These are phyloP conservation scores for Odontomyia ornata DNA, from an alignment of 2,888 invertebrate species.

Conservation along the genomic window DNA sequence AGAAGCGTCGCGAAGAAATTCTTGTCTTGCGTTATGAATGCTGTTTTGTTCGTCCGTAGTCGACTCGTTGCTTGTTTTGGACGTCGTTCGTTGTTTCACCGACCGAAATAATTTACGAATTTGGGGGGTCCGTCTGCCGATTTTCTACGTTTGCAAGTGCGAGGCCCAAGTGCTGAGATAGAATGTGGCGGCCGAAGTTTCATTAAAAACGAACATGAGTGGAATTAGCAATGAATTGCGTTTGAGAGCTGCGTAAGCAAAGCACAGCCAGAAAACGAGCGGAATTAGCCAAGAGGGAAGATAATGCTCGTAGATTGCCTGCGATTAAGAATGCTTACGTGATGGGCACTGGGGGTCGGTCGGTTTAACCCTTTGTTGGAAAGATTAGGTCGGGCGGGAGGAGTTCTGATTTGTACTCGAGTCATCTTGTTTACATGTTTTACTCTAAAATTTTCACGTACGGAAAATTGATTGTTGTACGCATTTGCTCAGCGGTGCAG, in stretches of 20 bases:
- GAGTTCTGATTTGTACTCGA: too few relatives aligned
- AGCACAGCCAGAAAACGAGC: background rate
- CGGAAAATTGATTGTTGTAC: too few relatives aligned
- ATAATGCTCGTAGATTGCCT: background rate
- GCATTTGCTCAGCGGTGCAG: too few relatives aligned
- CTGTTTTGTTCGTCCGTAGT: background rate
- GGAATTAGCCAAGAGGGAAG: background rate
- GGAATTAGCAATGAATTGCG: slow-evolving; percentile 32
- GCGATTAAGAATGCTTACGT: background rate
- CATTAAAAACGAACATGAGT: slow-evolving; percentile 17
- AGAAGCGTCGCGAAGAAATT: background rate
- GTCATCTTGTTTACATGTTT: too few relatives aligned
- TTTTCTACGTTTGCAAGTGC: background rate
- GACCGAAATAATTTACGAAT: background rate
- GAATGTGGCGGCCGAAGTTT: background rate
- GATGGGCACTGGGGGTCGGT: background rate
- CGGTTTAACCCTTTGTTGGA: background rate
- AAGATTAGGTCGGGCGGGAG: too few relatives aligned
- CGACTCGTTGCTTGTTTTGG: background rate
- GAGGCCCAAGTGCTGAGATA: background rate
- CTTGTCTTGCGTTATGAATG: background rate
- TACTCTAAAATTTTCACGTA: too few relatives aligned
- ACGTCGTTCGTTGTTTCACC: background rate
- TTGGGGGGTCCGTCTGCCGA: background rate
- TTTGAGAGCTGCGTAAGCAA: slow-evolving; percentile 22